phyloP scores from a whole-genome alignment of 2,113 vertebrate genomes.

The Jaculus jaculus region DNA sequence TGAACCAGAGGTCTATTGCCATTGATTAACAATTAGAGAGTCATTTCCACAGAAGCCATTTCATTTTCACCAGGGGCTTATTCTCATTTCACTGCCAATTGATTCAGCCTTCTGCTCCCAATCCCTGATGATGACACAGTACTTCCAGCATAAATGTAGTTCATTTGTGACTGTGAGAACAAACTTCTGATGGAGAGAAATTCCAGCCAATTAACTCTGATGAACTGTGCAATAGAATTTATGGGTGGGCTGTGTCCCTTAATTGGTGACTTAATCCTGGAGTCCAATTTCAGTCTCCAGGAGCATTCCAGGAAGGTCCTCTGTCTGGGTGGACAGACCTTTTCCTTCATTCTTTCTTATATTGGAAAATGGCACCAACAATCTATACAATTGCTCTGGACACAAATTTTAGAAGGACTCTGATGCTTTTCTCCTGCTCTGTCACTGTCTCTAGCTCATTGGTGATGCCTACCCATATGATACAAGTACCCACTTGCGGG shows the following conservation, averaged over 20 bases:
- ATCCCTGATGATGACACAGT: conserved; percentile 50
- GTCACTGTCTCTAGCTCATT: too few relatives aligned
- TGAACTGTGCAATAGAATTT: background rate
- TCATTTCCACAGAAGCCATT: conserved; percentile 30
- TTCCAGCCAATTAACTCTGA: conserved; percentile 1
- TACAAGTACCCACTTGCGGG: rapidly evolving
- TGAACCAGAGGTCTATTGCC: background rate
- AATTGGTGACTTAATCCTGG: background rate
- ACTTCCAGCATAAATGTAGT: conserved; percentile 57
- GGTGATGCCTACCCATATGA: rapidly evolving
- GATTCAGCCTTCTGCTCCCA: conserved; percentile 69
- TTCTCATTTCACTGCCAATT: conserved; percentile 74
- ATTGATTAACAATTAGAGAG: conserved; percentile 51
- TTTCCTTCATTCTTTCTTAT: background rate
- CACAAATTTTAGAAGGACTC: too few relatives aligned
- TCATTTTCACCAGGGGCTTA: conserved; percentile 59
- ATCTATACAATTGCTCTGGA: background rate
- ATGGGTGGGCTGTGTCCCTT: background rate
- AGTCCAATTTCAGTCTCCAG: background rate
- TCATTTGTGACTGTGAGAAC: conserved; percentile 71
- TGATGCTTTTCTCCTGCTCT: background rate
- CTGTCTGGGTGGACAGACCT: background rate
- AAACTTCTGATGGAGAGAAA: conserved; percentile 61
- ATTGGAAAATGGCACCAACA: background rate
- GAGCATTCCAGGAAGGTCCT: background rate